phyloP scores from a whole-genome alignment of 1,140 invertebrate genomes.

The Elymnias hypermnestra region DNA sequence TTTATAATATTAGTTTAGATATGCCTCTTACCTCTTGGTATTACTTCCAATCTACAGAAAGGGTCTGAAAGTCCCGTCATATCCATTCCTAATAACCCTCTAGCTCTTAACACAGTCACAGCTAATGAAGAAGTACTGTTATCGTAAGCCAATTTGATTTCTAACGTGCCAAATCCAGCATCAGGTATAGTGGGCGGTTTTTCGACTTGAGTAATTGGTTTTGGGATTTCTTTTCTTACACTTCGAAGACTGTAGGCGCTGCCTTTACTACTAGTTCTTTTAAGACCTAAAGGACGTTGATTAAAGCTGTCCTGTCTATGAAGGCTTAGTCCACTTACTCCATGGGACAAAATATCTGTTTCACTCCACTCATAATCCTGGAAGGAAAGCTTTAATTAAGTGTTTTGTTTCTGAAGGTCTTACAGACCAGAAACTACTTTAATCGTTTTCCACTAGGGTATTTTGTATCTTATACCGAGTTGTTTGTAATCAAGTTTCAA shows the following conservation, averaged over 20 bases:
- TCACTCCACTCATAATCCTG: slow-evolving; percentile 65
- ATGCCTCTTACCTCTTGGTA: slow-evolving; percentile 79
- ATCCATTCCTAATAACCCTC: slow-evolving; percentile 90
- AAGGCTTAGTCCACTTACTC: slow-evolving; percentile 64
- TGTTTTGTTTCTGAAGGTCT: too few relatives aligned
- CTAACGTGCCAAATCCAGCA: slow-evolving; percentile 79
- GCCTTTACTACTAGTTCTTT: slow-evolving; percentile 63
- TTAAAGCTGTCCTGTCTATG: slow-evolving; percentile 61
- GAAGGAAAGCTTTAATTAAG: not conserved
- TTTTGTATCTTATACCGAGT: too few relatives aligned
- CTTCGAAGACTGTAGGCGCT: slow-evolving; percentile 63
- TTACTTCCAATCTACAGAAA: slow-evolving; percentile 91
- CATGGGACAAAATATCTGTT: slow-evolving; percentile 60
- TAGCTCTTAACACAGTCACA: slow-evolving; percentile 85
- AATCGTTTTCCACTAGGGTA: too few relatives aligned
- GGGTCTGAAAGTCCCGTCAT: slow-evolving; percentile 93
- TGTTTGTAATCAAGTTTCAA: too few relatives aligned
- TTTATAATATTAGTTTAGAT: too few relatives aligned
- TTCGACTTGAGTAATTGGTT: slow-evolving; percentile 39
- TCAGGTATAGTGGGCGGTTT: slow-evolving; percentile 55
- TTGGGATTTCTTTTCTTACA: slow-evolving; percentile 48
- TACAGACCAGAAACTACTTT: too few relatives aligned
- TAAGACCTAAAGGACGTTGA: slow-evolving; percentile 48
- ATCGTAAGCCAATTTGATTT: slow-evolving; percentile 88
- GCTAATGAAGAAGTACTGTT: slow-evolving; percentile 84